Evolutionary conservation across 2,797 vertebrate genomes (phyloP).

Genomic region (Xiphorhynchus erythropygius): DNA sequence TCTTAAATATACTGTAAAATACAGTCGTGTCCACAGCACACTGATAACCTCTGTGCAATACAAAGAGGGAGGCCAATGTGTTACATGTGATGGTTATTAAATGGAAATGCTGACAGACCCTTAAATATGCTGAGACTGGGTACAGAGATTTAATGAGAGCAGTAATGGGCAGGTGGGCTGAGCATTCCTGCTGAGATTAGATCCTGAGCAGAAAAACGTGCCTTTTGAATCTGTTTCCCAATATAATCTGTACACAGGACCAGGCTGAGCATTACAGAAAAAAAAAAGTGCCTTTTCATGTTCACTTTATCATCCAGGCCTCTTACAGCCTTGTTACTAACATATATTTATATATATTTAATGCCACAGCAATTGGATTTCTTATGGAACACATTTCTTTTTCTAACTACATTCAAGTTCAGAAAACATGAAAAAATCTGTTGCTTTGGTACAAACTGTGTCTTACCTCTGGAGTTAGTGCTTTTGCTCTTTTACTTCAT

Average conservation of each 20-base stretch:
- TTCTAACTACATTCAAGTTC: background rate
- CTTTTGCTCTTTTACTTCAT: background rate
- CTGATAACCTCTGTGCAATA: background rate
- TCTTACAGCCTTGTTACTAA: background rate
- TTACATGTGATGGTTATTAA: background rate
- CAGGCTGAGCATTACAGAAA: background rate
- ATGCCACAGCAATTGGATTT: background rate
- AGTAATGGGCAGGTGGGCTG: constrained; percentile 27
- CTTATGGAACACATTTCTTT: background rate
- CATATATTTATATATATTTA: background rate
- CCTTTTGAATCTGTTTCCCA: background rate
- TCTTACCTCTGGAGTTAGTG: background rate
- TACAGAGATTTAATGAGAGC: constrained; percentile 20
- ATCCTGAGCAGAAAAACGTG: background rate
- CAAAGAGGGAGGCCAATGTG: background rate
- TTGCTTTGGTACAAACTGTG: background rate
- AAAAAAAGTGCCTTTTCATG: background rate
- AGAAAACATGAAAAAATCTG: background rate
- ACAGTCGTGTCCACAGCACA: background rate
- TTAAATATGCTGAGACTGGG: background rate
- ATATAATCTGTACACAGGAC: background rate
- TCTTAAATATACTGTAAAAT: background rate
- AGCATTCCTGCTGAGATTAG: background rate
- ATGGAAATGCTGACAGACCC: constrained; percentile 10
- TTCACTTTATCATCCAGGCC: background rate